Base-by-base conservation (phyloP, 2,797 vertebrate genomes). In the Tadarida brasiliensis region DNA sequence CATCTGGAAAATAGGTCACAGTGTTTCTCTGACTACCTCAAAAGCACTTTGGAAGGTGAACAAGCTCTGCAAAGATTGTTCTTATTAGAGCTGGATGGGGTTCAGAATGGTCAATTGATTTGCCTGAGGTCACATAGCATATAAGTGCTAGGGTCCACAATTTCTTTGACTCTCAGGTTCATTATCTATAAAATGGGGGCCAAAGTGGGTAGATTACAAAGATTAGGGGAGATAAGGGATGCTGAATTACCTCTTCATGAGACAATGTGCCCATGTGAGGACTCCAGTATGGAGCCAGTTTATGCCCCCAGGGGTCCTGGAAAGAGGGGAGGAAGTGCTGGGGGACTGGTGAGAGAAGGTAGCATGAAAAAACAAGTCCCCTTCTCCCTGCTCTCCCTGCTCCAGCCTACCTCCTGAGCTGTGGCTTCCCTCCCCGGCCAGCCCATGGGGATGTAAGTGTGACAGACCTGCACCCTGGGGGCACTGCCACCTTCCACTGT, bases 401-500 rank as follows among this genome's bases (percentile, higher is more conserved):
- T 85, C 39, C 98, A 99, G 99, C 99, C 24, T 99, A 99, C 82
- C 98, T 99, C 81, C 98, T 99, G 93, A 99, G 99, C 98, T 99
- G 99, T 11, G 98, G 98, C 11, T 99, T 99, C 94, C 99, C 99
- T 56, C 98, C 97, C 56, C 99, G 98, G 74, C 99, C 99, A 11
- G 98, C 98, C 94, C 98, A 98, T 0, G 99, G 99, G 1, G 99
- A 99, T 3, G 99, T 99, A 93, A 99, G 99, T 0, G 99, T 99
- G 93, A 99, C 99, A 1, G 99, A 99, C 95, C 99, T 99, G 95
- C 99, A 99, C 92, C 99, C 99, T 0, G 99, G 99, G 33, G 99
- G 99, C 92, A 98, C 98, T 82, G 99, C 99, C 49, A 99, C 99
- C 97, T 99, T 99, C 94, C 99, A 99, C 98, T 99, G 99, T 95